Base-by-base conservation (phyloP, 92 coral and sea anemone genomes). In the Porites rus region DNA sequence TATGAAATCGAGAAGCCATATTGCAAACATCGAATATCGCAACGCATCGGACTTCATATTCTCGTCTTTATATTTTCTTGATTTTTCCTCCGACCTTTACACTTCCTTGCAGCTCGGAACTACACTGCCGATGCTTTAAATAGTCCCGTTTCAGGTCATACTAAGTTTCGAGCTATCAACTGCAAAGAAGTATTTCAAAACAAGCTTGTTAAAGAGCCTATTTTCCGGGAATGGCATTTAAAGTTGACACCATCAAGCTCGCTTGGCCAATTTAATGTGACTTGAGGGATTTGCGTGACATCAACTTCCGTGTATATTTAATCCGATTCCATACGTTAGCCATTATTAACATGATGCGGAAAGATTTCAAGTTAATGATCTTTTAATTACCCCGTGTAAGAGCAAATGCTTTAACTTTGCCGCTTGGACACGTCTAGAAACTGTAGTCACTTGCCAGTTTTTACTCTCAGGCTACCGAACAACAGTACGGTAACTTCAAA, bases 81-180 rank as follows among this genome's bases (percentile, higher is more conserved):
- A 72, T 50, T 46, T 17, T 21, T 51, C 25, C 9, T 0, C 51
- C 76, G 18, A 17, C 76, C 31, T 14, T 51, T 13, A 16, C 22
- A 72, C 10, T 50, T 53, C n/a, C 74, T 50, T 17, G 54, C 54
- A 72, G 51, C 4, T 72, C 24, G 9, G 25, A 72, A 50, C 50
- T 72, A 72, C 24, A 72, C 14, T 51, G 10, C 14, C 25, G 21
- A 19, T n/a, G 16, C 51, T 70, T 71, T 38, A 38, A 38, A 38
- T 6, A 72, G 76, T 72, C 59, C 14, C 12, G 59, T 72, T 72
- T 72, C 76, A 59, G 19, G 51, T 22, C 76, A 72, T 72, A 50
- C 54, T 12, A 25, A 50, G 24, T 72, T 53, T 46, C 60, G 74
- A 31, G 53, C 19, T 43, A 20, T 25, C 38, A 43, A 17, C 19